Conservation (phyloP, 2,113 vertebrate genomes). For the Cepphus grylle region DNA sequence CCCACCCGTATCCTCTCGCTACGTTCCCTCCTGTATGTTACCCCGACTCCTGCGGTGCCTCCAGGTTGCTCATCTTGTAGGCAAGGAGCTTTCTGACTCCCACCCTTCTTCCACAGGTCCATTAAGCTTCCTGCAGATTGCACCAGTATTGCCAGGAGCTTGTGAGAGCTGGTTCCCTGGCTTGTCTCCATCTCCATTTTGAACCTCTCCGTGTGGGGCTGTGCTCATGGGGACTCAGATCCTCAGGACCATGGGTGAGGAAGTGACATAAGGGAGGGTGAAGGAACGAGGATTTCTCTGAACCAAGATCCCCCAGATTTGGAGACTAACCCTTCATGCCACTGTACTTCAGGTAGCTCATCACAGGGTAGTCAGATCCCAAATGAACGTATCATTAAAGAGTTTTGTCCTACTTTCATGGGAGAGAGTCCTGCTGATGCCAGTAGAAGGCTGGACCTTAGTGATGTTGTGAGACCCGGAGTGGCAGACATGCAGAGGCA, state of each 20-base stretch:
- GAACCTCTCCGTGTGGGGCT: not conserved
- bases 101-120: not conserved
- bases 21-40: accelerated
- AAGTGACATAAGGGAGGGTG: not conserved
- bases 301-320: not conserved
- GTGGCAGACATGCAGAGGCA: not conserved
- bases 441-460: not conserved
- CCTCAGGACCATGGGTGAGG: not conserved
- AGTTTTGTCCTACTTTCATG: not conserved
- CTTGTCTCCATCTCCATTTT: not conserved
- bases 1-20: not conserved
- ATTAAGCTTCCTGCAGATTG: not conserved
- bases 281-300: not conserved
- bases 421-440: not conserved
- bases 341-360: not conserved
- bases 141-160: not conserved
- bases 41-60: accelerated
- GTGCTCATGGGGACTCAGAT: not conserved
- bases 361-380: not conserved
- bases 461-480: not conserved
- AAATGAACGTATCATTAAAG: accelerated
- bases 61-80: not conserved
- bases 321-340: not conserved
- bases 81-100: not conserved
- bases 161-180: not conserved